Conservation (phyloP, 2,888 invertebrate species). For the Lasioglossum vierecki region DNA sequence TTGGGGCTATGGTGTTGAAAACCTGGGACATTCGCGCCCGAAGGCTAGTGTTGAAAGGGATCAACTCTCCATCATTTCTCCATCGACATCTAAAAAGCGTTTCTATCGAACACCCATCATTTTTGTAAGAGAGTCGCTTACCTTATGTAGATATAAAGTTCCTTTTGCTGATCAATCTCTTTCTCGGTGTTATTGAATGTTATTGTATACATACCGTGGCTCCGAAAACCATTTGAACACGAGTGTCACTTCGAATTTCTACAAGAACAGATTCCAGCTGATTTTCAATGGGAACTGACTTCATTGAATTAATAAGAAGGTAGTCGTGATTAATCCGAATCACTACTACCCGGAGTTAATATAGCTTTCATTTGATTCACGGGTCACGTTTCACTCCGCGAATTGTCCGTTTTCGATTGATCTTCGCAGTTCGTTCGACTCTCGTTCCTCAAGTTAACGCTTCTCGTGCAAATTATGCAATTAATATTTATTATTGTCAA, state of each 20-base stretch:
- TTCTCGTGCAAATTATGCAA: not conserved
- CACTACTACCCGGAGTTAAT: not conserved
- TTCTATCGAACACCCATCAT: not conserved
- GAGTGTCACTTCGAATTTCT: not conserved
- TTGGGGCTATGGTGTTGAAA: not conserved
- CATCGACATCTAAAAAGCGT: not conserved
- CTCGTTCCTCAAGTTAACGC: not conserved
- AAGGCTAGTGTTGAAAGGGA: not conserved
- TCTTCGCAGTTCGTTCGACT: constrained; percentile 11
- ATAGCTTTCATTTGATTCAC: constrained; percentile 48
- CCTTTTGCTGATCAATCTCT: not conserved
- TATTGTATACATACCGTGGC: not conserved
- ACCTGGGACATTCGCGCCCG: not conserved
- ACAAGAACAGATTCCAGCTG: not conserved
- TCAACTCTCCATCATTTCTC: constrained; percentile 3
- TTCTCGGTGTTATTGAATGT: not conserved
- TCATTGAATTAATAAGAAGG: constrained; percentile 60
- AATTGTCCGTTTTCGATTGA: constrained; percentile 55
- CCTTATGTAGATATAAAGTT: not conserved
- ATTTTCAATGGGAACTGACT: constrained; percentile 7
- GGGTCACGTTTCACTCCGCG: constrained; percentile 64
- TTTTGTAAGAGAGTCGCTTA: not conserved
- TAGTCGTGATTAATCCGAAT: not conserved
- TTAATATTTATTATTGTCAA: not conserved
- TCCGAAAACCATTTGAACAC: not conserved